Conservation (phyloP, 1,140 invertebrate species). For the Goniozus legneri region DNA sequence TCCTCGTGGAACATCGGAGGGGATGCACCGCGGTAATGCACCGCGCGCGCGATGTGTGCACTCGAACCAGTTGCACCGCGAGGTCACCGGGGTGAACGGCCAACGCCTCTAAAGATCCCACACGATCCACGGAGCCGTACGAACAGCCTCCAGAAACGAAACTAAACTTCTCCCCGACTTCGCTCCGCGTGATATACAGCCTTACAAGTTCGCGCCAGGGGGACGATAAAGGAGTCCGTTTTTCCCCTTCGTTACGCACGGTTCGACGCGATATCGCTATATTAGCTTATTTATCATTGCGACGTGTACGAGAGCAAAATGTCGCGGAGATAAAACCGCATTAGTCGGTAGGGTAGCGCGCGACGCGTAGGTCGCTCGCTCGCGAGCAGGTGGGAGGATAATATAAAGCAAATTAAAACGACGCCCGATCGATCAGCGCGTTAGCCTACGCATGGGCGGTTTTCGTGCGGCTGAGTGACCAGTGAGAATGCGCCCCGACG, state of each 20-base stretch:
- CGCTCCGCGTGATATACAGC: too few species aligned
- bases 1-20: neutral
- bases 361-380: neutral
- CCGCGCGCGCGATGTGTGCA: constrained; percentile 38
- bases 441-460: constrained; percentile 33
- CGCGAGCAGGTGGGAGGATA: constrained; percentile 16
- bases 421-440: constrained; percentile 37
- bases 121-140: too few species aligned
- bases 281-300: too few species aligned
- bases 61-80: constrained; percentile 49
- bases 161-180: too few species aligned
- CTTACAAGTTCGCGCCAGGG: too few species aligned
- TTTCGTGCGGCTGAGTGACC: constrained; percentile 38
- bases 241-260: too few species aligned
- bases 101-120: constrained; percentile 52
- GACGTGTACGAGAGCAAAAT: too few species aligned
- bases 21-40: constrained; percentile 43
- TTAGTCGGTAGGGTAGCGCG: too few species aligned
- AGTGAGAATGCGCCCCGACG: constrained; percentile 41
- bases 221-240: too few species aligned
- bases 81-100: constrained; percentile 55
- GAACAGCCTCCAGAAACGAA: too few species aligned
- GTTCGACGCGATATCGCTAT: too few species aligned
- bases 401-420: constrained; percentile 39
- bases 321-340: too few species aligned